These are phyloP conservation scores for Pitta sordida DNA, from an alignment of 2,113 vertebrate species.

Conservation along the genomic window DNA sequence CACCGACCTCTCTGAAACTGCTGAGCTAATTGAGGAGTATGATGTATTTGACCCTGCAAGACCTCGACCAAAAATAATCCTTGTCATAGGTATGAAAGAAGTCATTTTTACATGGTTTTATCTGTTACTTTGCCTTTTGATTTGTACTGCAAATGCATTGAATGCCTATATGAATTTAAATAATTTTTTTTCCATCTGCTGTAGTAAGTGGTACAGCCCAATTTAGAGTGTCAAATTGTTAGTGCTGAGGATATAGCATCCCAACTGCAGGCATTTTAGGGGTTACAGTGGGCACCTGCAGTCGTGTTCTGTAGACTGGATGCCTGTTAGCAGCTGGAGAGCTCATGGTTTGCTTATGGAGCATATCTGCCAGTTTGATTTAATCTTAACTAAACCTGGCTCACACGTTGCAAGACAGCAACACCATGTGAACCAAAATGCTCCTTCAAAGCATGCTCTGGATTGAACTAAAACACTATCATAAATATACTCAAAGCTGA, in stretches of 20 bases:
- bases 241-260: background rate
- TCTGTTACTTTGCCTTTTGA: background rate
- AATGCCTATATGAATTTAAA: background rate
- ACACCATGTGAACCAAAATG: background rate
- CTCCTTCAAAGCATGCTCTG: background rate
- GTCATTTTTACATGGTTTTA: background rate
- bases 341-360: background rate
- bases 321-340: background rate
- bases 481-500: background rate
- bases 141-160: background rate
- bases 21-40: slow-evolving; percentile 96
- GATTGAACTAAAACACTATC: background rate
- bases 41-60: slow-evolving; percentile 93
- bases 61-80: slow-evolving; percentile 92
- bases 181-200: background rate
- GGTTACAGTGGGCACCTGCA: background rate
- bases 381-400: background rate
- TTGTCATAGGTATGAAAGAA: slow-evolving; percentile 87
- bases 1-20: slow-evolving; percentile 95
- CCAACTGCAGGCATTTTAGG: background rate
- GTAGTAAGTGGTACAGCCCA: background rate
- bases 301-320: background rate
- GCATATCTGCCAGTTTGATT: background rate
- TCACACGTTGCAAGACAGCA: background rate
- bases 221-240: background rate